phyloP scores from a whole-genome alignment of 1,140 invertebrate genomes.

The Lepidotrigona ventralis region DNA sequence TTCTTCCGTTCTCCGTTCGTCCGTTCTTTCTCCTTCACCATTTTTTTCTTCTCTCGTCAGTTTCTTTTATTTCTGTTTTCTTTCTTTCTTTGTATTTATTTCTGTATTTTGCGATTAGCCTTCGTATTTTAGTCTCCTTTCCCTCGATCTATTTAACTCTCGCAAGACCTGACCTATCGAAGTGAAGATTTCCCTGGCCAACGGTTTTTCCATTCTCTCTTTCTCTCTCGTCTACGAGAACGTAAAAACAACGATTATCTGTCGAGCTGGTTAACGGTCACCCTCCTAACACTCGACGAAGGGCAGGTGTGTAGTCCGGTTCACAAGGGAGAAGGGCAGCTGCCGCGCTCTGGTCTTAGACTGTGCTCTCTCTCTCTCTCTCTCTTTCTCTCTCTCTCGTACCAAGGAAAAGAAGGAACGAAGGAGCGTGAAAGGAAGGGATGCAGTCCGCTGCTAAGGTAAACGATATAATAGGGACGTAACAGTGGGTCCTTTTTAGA shows the following conservation, averaged over 20 bases:
- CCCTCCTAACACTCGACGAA: constrained; percentile 49
- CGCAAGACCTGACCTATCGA: background rate
- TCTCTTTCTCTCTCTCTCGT: constrained; percentile 22
- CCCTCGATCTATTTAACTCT: too few relatives aligned
- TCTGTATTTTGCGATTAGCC: too few relatives aligned
- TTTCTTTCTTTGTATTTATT: background rate
- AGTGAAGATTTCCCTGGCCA: background rate
- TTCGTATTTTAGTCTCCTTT: too few relatives aligned
- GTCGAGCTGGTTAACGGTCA: constrained; percentile 59
- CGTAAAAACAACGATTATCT: constrained; percentile 35
- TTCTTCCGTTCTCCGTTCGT: background rate
- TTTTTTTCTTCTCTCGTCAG: background rate
- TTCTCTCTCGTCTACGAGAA: background rate
- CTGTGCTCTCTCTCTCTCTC: constrained; percentile 37
- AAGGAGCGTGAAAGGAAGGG: constrained; percentile 38
- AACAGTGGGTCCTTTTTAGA: constrained; percentile 75
- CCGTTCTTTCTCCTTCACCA: background rate
- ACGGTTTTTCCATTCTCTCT: background rate
- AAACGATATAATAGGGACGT: constrained; percentile 73
- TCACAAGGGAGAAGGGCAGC: constrained; percentile 59
- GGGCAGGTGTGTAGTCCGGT: constrained; percentile 70
- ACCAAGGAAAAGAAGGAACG: constrained; percentile 26
- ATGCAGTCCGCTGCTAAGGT: constrained; percentile 71
- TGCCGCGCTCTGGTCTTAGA: constrained; percentile 62
- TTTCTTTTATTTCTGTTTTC: too few relatives aligned